Evolutionary conservation across 2,797 vertebrate species (phyloP), one percentile per base, ranked within the genome.

Genomic region (Danio albolineatus): DNA sequence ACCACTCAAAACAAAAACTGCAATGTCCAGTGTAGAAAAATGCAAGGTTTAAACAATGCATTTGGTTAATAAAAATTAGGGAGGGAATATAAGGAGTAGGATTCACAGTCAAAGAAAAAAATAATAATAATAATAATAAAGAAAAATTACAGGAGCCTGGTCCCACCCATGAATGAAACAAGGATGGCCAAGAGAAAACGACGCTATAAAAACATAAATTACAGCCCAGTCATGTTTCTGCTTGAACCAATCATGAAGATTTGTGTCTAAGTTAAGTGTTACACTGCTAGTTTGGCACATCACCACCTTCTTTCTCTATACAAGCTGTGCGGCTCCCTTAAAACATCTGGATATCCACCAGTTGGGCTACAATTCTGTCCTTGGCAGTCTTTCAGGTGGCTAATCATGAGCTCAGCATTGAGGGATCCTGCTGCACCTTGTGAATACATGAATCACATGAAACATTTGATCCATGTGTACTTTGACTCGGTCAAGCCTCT

Each of bases 151-250:
- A 69, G 43, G 28, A 62, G 14, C 44, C 17, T 6, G 36, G 43
- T 69, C 62, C 44, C 49, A 59, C 67, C 72, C 67, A 65, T 59
- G 39, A 54, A 65, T 61, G 77, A 13, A 80, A 70, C 61, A 82
- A 73, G 28, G 39, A 76, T 2, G 82, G 84, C 81, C 83, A 70
- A 73, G 71, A 56, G 48, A 70, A 79, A 70, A 60, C 16, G 41
- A 48, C 1, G 54, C 84, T 85, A 85, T 79, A 64, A 46, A 57
- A 59, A 77, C n/a, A 21, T 71, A 89, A 88, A 87, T 86, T 1
- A 43, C 85, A 84, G 86, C 67, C 85, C 83, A 64, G 81, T 87
- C 83, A 82, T 85, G 86, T 88, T 85, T 65, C 6, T 80, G 82
- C 74, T 75, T 77, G 62, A 17, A 71, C 65, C 51, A 74, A 78